phyloP scores from a whole-genome alignment of 2,113 vertebrate species.

The Pelecanus crispus region DNA sequence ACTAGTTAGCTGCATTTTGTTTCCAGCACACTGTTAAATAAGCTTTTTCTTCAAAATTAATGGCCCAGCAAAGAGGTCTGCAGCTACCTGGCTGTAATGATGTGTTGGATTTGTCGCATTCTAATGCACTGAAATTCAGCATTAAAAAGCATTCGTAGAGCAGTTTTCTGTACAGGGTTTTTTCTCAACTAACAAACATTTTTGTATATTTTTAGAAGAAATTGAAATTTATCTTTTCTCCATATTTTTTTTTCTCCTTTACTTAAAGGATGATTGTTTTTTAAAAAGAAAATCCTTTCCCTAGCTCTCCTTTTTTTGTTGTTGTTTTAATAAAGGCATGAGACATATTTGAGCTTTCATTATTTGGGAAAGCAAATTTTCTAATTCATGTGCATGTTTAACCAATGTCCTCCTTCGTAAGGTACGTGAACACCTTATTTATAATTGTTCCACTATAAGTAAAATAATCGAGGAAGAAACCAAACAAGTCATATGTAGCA shows the following conservation, averaged over 20 bases:
- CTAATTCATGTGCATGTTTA: not conserved
- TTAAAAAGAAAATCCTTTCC: not conserved
- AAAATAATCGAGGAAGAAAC: not conserved
- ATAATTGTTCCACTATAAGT: not conserved
- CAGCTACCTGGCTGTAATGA: not conserved
- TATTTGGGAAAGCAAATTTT: not conserved
- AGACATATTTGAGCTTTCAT: not conserved
- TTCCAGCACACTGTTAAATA: not conserved
- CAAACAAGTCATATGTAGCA: fast-evolving
- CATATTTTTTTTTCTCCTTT: not conserved
- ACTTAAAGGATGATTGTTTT: not conserved
- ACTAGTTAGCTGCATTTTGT: not conserved
- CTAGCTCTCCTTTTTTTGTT: not conserved
- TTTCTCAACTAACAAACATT: not conserved
- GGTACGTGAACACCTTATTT: not conserved
- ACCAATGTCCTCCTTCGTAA: not conserved
- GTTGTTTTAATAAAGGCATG: not conserved
- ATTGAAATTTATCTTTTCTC: not conserved
- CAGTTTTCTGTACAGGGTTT: not conserved
- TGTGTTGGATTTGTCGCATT: not conserved
- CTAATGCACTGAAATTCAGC: not conserved
- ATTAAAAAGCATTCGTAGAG: not conserved
- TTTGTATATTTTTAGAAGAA: not conserved
- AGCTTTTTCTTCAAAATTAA: not conserved
- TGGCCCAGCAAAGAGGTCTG: not conserved